These are phyloP conservation scores for Cryptus viduatorius DNA, from an alignment of 2,888 invertebrate genomes.

Conservation along the genomic window DNA sequence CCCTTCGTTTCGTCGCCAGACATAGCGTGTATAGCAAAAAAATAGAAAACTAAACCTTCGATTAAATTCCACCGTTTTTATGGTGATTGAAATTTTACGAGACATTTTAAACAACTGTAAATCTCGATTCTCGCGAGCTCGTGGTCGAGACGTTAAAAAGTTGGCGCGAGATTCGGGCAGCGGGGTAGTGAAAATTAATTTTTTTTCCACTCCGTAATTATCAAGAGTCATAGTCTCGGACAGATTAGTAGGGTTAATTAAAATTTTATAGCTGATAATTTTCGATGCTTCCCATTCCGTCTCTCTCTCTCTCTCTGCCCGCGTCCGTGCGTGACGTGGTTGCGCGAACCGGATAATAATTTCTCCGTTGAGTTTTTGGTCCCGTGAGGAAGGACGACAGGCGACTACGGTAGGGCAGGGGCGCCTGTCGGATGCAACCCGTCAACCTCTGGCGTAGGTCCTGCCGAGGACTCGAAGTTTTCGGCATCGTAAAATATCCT, in stretches of 20 bases:
- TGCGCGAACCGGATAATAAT: conserved; percentile 58
- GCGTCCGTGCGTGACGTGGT: conserved; percentile 57
- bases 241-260: conserved; percentile 79
- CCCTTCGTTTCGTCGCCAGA: background rate
- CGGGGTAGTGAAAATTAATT: conserved; percentile 72
- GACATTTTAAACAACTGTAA: conserved; percentile 68
- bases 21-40: background rate
- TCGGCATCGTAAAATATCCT: conserved; percentile 15
- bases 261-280: conserved; percentile 79
- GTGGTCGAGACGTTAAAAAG: background rate
- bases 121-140: conserved; percentile 56
- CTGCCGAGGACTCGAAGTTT: conserved; percentile 50
- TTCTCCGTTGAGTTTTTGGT: conserved; percentile 13
- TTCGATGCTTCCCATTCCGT: conserved; percentile 55
- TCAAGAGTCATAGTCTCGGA: conserved; percentile 67
- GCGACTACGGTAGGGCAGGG: background rate
- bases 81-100: conserved; percentile 81
- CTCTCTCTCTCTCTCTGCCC: conserved; percentile 24
- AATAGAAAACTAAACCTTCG: conserved; percentile 43
- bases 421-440: conserved; percentile 79
- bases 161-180: conserved; percentile 24
- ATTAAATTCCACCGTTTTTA: conserved; percentile 73
- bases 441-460: conserved; percentile 72
- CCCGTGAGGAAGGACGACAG: conserved; percentile 3
- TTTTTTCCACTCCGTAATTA: conserved; percentile 69